Base-by-base conservation (phyloP, 2,113 vertebrate genomes). In the Nothobranchius furzeri region DNA sequence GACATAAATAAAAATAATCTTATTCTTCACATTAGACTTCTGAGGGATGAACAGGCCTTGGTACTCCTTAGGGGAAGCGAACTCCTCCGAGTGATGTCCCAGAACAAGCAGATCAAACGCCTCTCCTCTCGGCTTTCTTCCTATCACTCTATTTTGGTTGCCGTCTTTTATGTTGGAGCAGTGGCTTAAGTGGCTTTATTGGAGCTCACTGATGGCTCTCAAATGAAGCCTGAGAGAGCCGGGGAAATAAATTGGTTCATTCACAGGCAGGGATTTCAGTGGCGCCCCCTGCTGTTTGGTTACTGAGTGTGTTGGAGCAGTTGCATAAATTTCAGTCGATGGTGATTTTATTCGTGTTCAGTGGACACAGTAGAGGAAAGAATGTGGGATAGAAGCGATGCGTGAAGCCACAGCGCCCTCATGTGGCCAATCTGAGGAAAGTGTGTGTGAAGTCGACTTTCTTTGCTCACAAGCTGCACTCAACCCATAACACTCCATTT, bases 111-210 rank as follows among this genome's bases (percentile, higher is more conserved):
- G 83, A 87, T 88, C 82, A 89, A 91, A 90, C 49, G 73, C 70
- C 76, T 82, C 82, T 84, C 83, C 57, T 40, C 36, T 60, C 48
- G 60, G 48, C 75, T 85, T 81, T 74, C 73, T 72, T 60, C 60
- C 82, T 60, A 47, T 75, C 71, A 35, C 75, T 75, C 79, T 81
- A 68, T 87, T 91, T 88, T 82, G 76, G 81, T 82, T 79, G 42
- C 69, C 56, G 78, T 74, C 87, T 91, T 90, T 91, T 70, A 89
- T 89, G 81, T 88, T 37, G 48, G 76, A 85, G 75, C 69, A 83
- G 79, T 87, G 84, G 87, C 83, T 90, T 90, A 88, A 87, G 88
- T 88, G 88, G 85, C 81, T 87, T 76, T 73, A 78, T 74, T 76
- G 69, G 84, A 85, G 75, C 73, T 74, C 82, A 89, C 73, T 79